Conservation (phyloP, 2,888 invertebrate genomes). For the Drosophila greeni region DNA sequence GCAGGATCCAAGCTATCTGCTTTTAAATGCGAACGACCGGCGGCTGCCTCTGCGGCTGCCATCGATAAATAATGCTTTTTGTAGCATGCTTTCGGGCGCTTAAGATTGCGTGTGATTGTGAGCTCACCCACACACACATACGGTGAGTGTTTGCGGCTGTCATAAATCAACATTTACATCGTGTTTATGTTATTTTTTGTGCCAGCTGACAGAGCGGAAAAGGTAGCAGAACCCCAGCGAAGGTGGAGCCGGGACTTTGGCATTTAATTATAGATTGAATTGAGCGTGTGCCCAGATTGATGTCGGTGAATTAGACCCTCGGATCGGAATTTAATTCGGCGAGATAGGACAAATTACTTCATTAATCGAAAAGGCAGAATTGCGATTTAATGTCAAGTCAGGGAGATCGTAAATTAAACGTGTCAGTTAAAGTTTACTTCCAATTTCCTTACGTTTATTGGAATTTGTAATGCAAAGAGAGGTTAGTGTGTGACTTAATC, state of each 20-base stretch:
- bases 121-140: constrained; percentile 1
- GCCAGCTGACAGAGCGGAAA: constrained; percentile 45
- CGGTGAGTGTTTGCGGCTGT: constrained; percentile 43
- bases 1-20: constrained; percentile 26
- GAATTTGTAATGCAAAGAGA: neutral
- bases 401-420: neutral
- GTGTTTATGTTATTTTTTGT: constrained; percentile 43
- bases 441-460: neutral
- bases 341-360: constrained; percentile 26
- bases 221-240: constrained; percentile 34
- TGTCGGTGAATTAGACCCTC: constrained; percentile 13
- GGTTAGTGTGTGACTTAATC: neutral
- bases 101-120: constrained; percentile 38
- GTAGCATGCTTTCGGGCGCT: constrained; percentile 42
- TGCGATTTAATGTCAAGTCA: constrained; percentile 2
- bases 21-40: constrained; percentile 17
- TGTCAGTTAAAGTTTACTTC: constrained; percentile 10
- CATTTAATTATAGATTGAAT: constrained; percentile 38
- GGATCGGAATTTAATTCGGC: constrained; percentile 20
- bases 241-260: constrained; percentile 11
- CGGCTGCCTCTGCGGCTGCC: constrained; percentile 33
- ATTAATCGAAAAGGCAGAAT: constrained; percentile 24
- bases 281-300: constrained; percentile 22
- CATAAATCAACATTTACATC: constrained; percentile 68
- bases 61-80: constrained; percentile 65